Conservation (phyloP, 2,113 vertebrate genomes). For the Chaetura pelagica region DNA sequence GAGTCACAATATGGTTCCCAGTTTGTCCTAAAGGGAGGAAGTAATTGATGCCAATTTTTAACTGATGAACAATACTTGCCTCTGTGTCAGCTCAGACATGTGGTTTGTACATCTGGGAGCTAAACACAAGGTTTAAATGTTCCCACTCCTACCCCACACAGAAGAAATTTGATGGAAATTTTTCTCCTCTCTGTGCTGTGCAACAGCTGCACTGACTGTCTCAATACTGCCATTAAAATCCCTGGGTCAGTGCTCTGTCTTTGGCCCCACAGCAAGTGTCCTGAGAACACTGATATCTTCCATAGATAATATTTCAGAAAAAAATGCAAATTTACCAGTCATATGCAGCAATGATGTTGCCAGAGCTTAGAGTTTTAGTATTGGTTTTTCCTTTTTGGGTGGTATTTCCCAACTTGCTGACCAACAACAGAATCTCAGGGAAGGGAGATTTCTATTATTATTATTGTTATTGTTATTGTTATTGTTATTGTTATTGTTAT, state of each 20-base stretch:
- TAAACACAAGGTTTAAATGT: constrained; percentile 2
- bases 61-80: constrained; percentile 58
- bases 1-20: constrained; percentile 9
- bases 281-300: neutral
- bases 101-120: constrained; percentile 59
- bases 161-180: neutral
- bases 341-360: neutral
- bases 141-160: neutral
- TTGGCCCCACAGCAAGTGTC: neutral
- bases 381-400: neutral
- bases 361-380: neutral
- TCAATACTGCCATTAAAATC: neutral
- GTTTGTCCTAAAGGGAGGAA: constrained; percentile 39
- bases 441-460: neutral
- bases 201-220: neutral
- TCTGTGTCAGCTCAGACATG: constrained; percentile 64
- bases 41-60: constrained; percentile 48
- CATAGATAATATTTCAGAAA: neutral
- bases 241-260: rapidly evolving
- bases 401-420: neutral
- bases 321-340: neutral
- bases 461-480: too few species aligned
- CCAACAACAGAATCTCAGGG: neutral
- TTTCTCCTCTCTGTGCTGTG: neutral
- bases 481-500: too few species aligned